Percentiles rank a stretch among this genome's conserved stretches.
Evolutionary conservation across 2,113 vertebrate species (phyloP).

Genomic region (Procavia capensis): DNA sequence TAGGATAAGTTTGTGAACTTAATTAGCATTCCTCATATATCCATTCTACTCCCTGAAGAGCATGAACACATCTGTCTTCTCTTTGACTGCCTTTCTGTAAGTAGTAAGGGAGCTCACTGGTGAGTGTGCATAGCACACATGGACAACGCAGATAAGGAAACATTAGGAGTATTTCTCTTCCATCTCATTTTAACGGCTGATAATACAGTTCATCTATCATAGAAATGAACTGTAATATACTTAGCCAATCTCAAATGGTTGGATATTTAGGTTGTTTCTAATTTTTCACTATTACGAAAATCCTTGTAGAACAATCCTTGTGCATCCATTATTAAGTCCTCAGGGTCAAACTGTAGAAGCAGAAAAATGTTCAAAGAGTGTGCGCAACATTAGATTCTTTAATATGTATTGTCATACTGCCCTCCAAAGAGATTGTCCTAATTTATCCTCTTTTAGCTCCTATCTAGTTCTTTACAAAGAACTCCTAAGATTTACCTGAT

Average conservation of each 20-base stretch:
- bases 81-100: background rate
- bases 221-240: background rate
- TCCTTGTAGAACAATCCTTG: slow-evolving; percentile 15
- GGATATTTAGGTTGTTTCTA: background rate
- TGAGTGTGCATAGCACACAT: no score
- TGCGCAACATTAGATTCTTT: slow-evolving; percentile 34
- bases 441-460: slow-evolving; percentile 47
- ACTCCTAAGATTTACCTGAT: slow-evolving; percentile 36
- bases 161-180: background rate
- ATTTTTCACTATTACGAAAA: slow-evolving; percentile 31
- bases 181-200: background rate
- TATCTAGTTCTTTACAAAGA: slow-evolving; percentile 55
- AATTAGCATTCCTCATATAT: no score
- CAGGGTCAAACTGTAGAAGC: background rate
- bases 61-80: background rate
- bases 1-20: no score
- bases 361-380: background rate
- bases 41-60: background rate
- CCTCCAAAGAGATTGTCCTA: slow-evolving; percentile 26
- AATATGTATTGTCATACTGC: background rate
- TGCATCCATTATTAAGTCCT: slow-evolving; percentile 12
- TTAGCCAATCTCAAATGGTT: slow-evolving; percentile 29
- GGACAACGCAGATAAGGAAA: background rate
- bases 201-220: background rate
- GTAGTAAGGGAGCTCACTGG: background rate